Evolutionary conservation across 2,797 vertebrate species (phyloP).

Genomic region (Micromesistius poutassou): DNA sequence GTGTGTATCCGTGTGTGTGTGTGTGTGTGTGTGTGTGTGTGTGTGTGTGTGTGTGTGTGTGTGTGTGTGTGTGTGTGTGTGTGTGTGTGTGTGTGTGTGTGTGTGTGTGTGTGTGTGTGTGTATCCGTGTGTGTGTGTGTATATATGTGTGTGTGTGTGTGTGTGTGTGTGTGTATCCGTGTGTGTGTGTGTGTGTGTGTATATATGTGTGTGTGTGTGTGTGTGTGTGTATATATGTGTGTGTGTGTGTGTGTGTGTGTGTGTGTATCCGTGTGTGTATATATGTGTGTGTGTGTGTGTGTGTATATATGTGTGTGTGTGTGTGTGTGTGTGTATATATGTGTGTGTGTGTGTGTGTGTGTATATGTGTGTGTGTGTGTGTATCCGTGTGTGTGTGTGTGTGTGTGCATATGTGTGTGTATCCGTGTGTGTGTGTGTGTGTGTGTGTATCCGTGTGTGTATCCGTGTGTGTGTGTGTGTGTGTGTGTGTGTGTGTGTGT

Average conservation of each 20-base stretch:
- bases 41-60: background rate
- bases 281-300: background rate
- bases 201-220: conserved; percentile 15
- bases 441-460: too few relatives aligned
- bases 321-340: background rate
- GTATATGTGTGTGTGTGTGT: background rate
- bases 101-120: background rate
- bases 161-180: background rate
- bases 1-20: background rate
- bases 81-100: background rate
- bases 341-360: conserved; percentile 2
- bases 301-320: background rate
- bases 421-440: conserved; percentile 5
- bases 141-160: background rate
- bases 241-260: background rate
- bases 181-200: too few relatives aligned
- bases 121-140: background rate
- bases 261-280: background rate
- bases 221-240: too few relatives aligned
- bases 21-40: background rate
- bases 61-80: conserved; percentile 7
- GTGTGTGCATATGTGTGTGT: too few relatives aligned
- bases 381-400: background rate
- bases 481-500: too few relatives aligned
- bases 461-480: conserved; percentile 5